Conservation (phyloP, 2,888 invertebrate genomes). For the Icerya purchasi region DNA sequence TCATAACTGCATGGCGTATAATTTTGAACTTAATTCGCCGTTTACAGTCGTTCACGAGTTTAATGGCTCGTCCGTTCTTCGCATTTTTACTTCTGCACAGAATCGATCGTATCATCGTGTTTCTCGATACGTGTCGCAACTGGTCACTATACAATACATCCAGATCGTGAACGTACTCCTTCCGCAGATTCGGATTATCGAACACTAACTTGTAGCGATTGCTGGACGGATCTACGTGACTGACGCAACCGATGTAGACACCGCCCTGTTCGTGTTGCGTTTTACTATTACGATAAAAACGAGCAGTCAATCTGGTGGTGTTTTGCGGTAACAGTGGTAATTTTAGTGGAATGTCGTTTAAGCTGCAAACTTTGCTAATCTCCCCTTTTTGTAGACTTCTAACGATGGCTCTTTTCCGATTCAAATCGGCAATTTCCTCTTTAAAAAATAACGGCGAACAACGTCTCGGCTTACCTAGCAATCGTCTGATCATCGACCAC, state of each 20-base stretch:
- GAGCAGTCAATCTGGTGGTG: conserved; percentile 80
- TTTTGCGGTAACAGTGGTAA: conserved; percentile 86
- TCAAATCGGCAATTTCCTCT: conserved; percentile 78
- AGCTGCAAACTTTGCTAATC: conserved; percentile 44
- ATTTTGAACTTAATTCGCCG: too few species aligned
- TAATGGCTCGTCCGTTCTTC: too few species aligned
- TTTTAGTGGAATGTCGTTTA: conserved; percentile 79
- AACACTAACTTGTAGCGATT: conserved; percentile 88
- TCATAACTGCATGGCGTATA: too few species aligned
- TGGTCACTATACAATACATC: conserved; percentile 86
- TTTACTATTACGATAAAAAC: conserved; percentile 36
- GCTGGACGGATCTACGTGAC: conserved; percentile 85
- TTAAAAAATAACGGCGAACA: conserved; percentile 79
- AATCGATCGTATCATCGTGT: neutral
- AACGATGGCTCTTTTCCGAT: conserved; percentile 75
- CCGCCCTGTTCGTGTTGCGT: conserved; percentile 76
- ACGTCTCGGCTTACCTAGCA: conserved; percentile 93
- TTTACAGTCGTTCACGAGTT: too few species aligned
- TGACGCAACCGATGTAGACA: conserved; percentile 77
- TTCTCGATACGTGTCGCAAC: conserved; percentile 21
- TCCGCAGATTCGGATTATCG: conserved; percentile 75
- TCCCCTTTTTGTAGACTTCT: conserved; percentile 81
- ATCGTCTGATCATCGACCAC: conserved; percentile 83
- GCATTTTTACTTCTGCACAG: too few species aligned
- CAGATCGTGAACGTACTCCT: conserved; percentile 87